Conservation (phyloP, 2,888 invertebrate species). For the Caenorhabditis sp. region DNA sequence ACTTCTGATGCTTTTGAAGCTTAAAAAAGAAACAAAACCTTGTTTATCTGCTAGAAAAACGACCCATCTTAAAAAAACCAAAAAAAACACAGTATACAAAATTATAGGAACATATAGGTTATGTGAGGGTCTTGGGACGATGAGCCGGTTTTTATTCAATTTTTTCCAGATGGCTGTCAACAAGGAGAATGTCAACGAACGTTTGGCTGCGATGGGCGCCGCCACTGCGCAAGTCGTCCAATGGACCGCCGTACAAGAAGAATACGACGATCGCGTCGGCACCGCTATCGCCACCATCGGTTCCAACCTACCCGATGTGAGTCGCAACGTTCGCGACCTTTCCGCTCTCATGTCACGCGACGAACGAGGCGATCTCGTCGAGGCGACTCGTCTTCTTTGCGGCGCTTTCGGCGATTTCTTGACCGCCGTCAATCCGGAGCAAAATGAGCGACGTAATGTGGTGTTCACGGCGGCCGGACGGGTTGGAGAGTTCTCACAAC, state of each 20-base stretch:
- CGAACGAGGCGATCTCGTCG: constrained; percentile 74
- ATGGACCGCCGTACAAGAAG: constrained; percentile 82
- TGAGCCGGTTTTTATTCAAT: too few relatives aligned
- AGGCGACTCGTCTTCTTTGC: constrained; percentile 90
- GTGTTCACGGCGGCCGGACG: constrained; percentile 88
- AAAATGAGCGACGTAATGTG: constrained; percentile 78
- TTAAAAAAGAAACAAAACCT: too few relatives aligned
- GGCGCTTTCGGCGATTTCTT: constrained; percentile 89
- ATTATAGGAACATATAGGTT: too few relatives aligned
- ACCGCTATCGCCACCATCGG: constrained; percentile 97
- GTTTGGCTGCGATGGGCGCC: constrained; percentile 98
- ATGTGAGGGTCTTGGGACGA: too few relatives aligned
- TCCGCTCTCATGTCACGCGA: constrained; percentile 85
- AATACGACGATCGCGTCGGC: constrained; percentile 88
- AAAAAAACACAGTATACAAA: too few relatives aligned
- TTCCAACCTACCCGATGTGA: constrained; percentile 93
- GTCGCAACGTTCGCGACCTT: constrained; percentile 87
- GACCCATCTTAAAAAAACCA: too few relatives aligned
- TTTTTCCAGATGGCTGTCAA: constrained; percentile 82
- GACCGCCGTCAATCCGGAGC: constrained; percentile 92
- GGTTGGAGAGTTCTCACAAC: constrained; percentile 93
- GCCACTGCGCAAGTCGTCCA: constrained; percentile 95
- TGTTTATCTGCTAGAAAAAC: too few relatives aligned
- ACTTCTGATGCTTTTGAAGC: too few relatives aligned
- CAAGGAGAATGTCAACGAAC: constrained; percentile 93